Base-by-base conservation (phyloP, 2,113 vertebrate genomes). In the Vidua macroura region DNA sequence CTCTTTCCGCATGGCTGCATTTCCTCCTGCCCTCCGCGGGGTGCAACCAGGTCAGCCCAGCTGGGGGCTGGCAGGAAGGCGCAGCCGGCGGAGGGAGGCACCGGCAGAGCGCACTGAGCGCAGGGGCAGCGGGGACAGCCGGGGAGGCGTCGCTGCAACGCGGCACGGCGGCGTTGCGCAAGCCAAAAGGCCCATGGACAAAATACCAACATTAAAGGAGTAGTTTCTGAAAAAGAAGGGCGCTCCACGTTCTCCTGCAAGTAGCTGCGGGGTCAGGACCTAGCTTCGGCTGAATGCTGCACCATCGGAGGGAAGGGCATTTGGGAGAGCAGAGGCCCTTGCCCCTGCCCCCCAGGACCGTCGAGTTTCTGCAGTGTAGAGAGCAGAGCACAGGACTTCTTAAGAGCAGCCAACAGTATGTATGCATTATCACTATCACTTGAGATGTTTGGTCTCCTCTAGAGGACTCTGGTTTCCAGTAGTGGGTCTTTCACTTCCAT, bases 21-120 rank as follows among this genome's bases (percentile, higher is more conserved):
- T 17, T 18, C 33, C 33, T 7, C 30, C 5, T 10, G 16, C 12
- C 30, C 11, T 22, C 4, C 4, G 25, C 9, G 23, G 30, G 39
- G 2, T 2, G 33, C 46, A 9, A 8, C 19, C 53, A 2, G 37
- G 4, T 2, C 41, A 46, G 53, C 11, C 35, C 0, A 2, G 2
- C 4, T 5, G 30, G 31, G 37, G 22, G 48, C 33, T 5, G 67
- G 33, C 7, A 13, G 5, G 0, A 17, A 28, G 21, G n/a, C 64
- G 7, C 48, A 3, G 27, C 11, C 5, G 35, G 39, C 56, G 5
- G 13, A 7, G 9, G 24, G 6, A 4, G 30, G 51, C 56, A 1
- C 25, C 0, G 18, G 55, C 80, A 11, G 21, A 27, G 59, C 16
- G 6, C 72, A 24, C 74, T 6, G 21, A 23, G 60, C 18, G 5